Evolutionary conservation across 2,797 vertebrate genomes (phyloP).

Genomic region (Cygnus olor): DNA sequence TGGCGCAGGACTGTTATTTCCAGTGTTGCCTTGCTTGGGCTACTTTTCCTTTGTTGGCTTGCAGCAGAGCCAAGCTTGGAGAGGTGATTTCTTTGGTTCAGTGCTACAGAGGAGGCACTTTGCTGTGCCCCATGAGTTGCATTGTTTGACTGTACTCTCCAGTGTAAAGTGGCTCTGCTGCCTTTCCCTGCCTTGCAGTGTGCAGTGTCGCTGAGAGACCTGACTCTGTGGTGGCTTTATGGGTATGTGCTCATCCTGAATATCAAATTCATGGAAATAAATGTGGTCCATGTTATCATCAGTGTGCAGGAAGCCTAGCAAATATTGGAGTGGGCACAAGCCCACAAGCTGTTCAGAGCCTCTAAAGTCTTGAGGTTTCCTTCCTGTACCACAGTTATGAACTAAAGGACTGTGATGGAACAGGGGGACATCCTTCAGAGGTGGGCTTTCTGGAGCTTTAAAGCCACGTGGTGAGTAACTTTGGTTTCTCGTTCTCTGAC

Average conservation of each 20-base stretch:
- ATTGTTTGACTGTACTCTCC: neutral
- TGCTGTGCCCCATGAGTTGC: neutral
- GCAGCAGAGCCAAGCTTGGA: neutral
- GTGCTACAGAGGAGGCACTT: neutral
- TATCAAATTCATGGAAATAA: accelerated
- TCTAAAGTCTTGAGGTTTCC: slow-evolving; percentile 3
- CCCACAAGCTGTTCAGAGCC: neutral
- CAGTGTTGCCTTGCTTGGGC: accelerated
- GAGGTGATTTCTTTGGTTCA: neutral
- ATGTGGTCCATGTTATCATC: accelerated
- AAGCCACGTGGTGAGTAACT: neutral
- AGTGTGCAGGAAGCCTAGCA: neutral
- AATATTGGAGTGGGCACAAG: neutral
- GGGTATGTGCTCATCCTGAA: neutral
- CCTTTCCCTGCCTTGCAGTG: neutral
- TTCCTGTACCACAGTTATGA: neutral
- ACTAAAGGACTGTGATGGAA: neutral
- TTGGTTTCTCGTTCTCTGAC: neutral
- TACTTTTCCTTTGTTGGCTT: neutral
- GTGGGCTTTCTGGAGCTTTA: neutral
- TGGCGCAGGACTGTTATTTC: accelerated
- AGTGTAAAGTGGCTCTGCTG: neutral
- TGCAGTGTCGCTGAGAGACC: too few relatives aligned
- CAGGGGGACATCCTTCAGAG: neutral
- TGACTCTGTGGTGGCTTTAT: neutral